These are phyloP conservation scores for Ia io DNA, from an alignment of 2,113 vertebrate species.

Conservation along the genomic window DNA sequence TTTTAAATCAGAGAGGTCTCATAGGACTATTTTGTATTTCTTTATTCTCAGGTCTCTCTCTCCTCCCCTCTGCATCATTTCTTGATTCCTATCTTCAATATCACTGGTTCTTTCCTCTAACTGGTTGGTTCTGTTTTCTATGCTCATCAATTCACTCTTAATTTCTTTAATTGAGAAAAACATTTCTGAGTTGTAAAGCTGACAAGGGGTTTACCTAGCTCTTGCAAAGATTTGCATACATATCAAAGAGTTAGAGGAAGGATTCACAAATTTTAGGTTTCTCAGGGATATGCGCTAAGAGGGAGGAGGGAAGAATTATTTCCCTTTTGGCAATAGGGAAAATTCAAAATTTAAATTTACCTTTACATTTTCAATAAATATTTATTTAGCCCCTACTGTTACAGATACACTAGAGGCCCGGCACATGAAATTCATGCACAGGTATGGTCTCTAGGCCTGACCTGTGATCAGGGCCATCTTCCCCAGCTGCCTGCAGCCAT, in stretches of 20 bases:
- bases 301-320: background rate
- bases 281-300: background rate
- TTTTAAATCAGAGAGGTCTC: too few relatives aligned
- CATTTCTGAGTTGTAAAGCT: background rate
- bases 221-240: background rate
- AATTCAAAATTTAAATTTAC: background rate
- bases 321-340: background rate
- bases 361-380: background rate
- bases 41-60: too few relatives aligned
- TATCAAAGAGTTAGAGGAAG: background rate
- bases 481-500: too few relatives aligned
- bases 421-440: too few relatives aligned
- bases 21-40: too few relatives aligned
- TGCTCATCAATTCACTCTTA: too few relatives aligned
- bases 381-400: background rate
- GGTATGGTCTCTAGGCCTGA: too few relatives aligned
- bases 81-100: too few relatives aligned
- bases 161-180: background rate
- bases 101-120: too few relatives aligned
- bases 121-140: too few relatives aligned
- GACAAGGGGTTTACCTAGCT: background rate
- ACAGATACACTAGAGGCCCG: background rate
- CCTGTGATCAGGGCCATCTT: too few relatives aligned
- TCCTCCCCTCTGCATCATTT: too few relatives aligned
- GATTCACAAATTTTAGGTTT: background rate